Base-by-base conservation (phyloP, 2,113 vertebrate species). In the Gobiocypris rarus region DNA sequence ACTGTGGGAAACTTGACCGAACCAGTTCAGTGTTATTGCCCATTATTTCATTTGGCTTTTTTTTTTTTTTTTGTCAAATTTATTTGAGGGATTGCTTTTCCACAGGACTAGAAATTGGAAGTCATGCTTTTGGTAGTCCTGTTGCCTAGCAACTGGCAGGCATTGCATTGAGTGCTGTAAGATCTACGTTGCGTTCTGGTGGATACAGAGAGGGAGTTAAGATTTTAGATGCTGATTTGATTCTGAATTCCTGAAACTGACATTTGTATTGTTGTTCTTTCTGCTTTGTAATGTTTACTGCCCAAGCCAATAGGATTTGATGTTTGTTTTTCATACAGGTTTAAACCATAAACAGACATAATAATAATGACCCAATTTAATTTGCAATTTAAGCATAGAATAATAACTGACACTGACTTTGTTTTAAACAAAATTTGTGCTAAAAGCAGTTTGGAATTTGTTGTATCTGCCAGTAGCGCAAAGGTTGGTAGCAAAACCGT, bases 61-160 rank as follows among this genome's bases (percentile, higher is more conserved):
- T 50, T 28, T 81, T 61, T 73, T 50, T 58, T 34, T 19, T 43
- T 14, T 50, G 13, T 63, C 1, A n/a, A 70, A 65, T 75, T 81
- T 73, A 14, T 31, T 54, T 84, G 34, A 81, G 45, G 28, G 28
- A 81, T 81, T 75, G 61, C 76, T 65, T 63, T 71, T 87, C 71
- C 77, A 81, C 38, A 59, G 70, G 83, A 83, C 76, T 63, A 75
- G 73, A 70, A 70, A 77, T 63, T 70, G 48, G 56, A 28, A 43
- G 71, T 50, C 61, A 77, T 80, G 77, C 81, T 54, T 85, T 88
- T 79, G 69, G 85, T 61, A 84, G 45, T 59, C 75, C 85, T 86
- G 89, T 89, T 90, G 89, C 89, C 61, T 85, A 84, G 88, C 88
- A 90, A 89, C 89, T 87, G 75, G 70, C 43, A 78, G 82, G 75